Base-by-base conservation (phyloP, 2,113 vertebrate species). In the Camelus bactrianus region DNA sequence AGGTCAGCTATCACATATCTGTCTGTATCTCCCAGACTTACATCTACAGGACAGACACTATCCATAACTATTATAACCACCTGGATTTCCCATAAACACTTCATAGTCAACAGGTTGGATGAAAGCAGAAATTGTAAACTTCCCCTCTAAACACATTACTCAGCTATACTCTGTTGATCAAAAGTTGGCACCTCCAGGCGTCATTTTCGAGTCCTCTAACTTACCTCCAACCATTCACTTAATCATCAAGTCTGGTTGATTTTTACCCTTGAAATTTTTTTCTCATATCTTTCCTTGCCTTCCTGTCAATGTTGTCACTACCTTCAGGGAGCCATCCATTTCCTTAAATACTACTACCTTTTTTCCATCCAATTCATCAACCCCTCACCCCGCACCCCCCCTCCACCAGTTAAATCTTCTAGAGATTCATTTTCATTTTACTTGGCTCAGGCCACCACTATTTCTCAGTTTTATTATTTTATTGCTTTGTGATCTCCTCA, bases 71-170 rank as follows among this genome's bases (percentile, higher is more conserved):
- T 67, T 50, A 38, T 48, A 93, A 69, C 15, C 24, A 92, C 35
- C 22, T 65, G 7, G 24, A 54, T 52, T 10, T 52, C 5, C 50
- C 46, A 69, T 52, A 67, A 84, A 26, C 16, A 15, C 67, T 77
- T 83, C 62, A 69, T 73, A 77, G 28, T 79, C 35, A 86, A 73
- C 14, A 75, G 26, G 50, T 14, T 70, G n/a, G 42, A 85, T 82
- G 42, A 69, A 73, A 93, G 13, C 42, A 96, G 52, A 89, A 84
- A 77, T 62, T 20, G 60, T 58, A 46, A 93, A 87, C 8, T 84
- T 95, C 0, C 12, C 20, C 32, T 73, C 38, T 38, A 60, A 76
- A 76, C 60, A 38, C 11, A 50, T 73, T 95, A 86, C 56, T 93
- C 20, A 28, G 30, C 56, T 89, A 8, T 10, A 5, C 11, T 46